Percentiles rank a stretch among this genome's conserved stretches.
Conservation (phyloP, 92 coral and sea anemone genomes). For the Parazoanthus atlanticus region DNA sequence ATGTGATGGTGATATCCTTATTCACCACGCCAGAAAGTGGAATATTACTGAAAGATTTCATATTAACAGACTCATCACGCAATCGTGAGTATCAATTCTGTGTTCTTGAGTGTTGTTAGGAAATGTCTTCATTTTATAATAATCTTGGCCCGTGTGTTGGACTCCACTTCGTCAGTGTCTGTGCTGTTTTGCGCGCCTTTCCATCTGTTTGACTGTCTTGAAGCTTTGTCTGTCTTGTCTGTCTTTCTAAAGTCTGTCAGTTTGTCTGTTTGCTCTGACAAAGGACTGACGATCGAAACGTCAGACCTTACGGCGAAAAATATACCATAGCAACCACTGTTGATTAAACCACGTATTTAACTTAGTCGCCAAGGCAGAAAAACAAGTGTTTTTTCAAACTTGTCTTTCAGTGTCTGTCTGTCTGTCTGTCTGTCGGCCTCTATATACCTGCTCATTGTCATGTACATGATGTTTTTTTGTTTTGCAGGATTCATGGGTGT, state of each 20-base stretch:
- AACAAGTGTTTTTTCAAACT: too few species aligned
- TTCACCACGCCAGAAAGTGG: slow-evolving; percentile 96
- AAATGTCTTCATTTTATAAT: not conserved
- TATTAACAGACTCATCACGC: slow-evolving; percentile 75
- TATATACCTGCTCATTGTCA: not conserved
- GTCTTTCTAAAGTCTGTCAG: not conserved
- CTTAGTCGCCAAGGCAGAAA: too few species aligned
- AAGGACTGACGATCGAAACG: too few species aligned
- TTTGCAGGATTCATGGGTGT: slow-evolving; percentile 88
- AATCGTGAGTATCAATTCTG: slow-evolving; percentile 69
- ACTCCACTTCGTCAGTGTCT: too few species aligned
- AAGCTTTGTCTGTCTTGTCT: not conserved
- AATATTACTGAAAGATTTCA: slow-evolving; percentile 79
- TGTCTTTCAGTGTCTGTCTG: not conserved
- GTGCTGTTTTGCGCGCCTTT: not conserved
- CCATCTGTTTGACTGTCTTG: not conserved
- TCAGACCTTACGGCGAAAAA: too few species aligned
- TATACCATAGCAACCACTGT: too few species aligned
- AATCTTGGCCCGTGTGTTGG: not conserved
- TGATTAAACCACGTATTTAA: too few species aligned
- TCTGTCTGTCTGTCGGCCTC: not conserved
- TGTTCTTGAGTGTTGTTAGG: not conserved
- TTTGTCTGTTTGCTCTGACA: too few species aligned
- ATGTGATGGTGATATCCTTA: slow-evolving; percentile 86
- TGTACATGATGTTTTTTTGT: not conserved